Percentiles rank a stretch among this genome's conserved stretches.
These are phyloP conservation scores for Saccostrea glomerata DNA, from an alignment of 1,140 invertebrate species.

Conservation along the genomic window DNA sequence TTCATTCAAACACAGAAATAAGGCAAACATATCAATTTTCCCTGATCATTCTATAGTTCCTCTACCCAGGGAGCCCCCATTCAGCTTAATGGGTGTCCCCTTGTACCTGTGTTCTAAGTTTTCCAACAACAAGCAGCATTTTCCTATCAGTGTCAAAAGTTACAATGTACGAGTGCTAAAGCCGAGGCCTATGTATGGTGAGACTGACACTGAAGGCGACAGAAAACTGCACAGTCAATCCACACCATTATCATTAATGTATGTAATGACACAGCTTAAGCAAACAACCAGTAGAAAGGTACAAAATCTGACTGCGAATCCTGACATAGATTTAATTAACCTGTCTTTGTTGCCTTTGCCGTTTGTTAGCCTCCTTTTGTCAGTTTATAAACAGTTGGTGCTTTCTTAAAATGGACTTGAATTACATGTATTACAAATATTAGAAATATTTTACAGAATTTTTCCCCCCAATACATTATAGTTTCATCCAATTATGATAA, in stretches of 20 bases:
- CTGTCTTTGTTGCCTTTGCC: background rate
- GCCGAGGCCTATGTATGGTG: background rate
- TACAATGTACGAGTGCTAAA: background rate
- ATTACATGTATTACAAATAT: background rate
- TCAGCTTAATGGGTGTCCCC: conserved; percentile 27
- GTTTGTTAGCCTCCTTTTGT: background rate
- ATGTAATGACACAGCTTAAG: conserved; percentile 16
- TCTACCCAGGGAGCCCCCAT: background rate
- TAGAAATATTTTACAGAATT: background rate
- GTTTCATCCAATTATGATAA: too few relatives aligned
- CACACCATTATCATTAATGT: background rate
- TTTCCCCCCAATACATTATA: background rate
- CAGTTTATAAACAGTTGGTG: background rate
- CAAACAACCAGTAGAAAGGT: background rate
- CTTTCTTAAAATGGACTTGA: background rate
- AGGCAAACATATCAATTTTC: conserved; percentile 35
- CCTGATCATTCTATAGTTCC: background rate
- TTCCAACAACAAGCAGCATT: conserved; percentile 15
- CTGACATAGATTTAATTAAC: conserved; percentile 12
- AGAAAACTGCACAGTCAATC: background rate
- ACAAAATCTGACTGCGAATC: background rate
- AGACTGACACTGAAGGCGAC: conserved; percentile 16
- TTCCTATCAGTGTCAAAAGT: conserved; percentile 22
- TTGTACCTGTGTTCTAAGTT: conserved; percentile 32
- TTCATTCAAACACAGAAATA: background rate